Conservation (phyloP, 2,888 invertebrate genomes). For the Oscheius myriophilus region DNA sequence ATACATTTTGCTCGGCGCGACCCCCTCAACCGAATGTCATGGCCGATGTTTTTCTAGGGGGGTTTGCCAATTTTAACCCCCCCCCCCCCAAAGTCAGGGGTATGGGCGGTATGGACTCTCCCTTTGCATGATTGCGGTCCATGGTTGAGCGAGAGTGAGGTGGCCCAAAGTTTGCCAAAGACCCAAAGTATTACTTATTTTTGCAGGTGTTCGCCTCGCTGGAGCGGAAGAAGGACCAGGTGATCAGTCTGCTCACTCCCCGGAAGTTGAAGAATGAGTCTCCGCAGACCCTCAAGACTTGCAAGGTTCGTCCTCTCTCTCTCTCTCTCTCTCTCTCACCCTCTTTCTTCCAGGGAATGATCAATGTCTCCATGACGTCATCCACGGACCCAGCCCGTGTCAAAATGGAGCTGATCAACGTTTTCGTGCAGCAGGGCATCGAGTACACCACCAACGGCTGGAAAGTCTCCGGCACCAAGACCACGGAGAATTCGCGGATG, state of each 20-base stretch:
- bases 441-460: constrained; percentile 72
- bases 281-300: constrained; percentile 50
- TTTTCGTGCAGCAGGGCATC: constrained; percentile 72
- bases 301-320: constrained; percentile 36
- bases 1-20: too few species aligned
- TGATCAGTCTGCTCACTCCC: constrained; percentile 81
- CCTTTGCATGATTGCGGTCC: too few species aligned
- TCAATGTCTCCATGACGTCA: constrained; percentile 81
- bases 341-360: constrained; percentile 74
- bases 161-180: too few species aligned
- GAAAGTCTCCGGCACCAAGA: constrained; percentile 78
- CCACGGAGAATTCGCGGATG: constrained; percentile 74
- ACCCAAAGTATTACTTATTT: constrained; percentile 57
- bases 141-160: too few species aligned
- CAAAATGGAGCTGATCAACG: constrained; percentile 76
- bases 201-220: constrained; percentile 77
- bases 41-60: too few species aligned
- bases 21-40: too few species aligned
- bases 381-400: constrained; percentile 78
- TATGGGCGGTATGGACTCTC: too few species aligned
- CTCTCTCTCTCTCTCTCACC: too few species aligned
- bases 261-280: constrained; percentile 64
- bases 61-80: too few species aligned
- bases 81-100: too few species aligned
- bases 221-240: constrained; percentile 79